Conservation (phyloP, 2,113 vertebrate genomes). For the Athene noctua region DNA sequence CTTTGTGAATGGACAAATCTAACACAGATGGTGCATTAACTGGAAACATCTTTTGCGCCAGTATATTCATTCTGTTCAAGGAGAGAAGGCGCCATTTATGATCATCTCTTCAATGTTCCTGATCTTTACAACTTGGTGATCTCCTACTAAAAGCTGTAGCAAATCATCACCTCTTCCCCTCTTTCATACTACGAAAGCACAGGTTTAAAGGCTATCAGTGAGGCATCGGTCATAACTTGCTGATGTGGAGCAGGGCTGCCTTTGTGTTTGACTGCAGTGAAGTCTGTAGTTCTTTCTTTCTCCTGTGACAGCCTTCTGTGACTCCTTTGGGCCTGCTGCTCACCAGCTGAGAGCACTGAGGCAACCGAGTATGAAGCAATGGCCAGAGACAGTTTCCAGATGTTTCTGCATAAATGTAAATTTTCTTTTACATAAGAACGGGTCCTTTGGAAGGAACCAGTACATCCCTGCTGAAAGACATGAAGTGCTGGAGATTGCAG, state of each 20-base stretch:
- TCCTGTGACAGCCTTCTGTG: neutral
- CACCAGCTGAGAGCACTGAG: neutral
- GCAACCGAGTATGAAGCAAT: neutral
- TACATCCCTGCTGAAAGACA: neutral
- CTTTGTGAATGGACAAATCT: slow-evolving; percentile 65
- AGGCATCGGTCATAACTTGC: neutral
- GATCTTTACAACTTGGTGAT: neutral
- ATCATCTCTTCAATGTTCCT: neutral
- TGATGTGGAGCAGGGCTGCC: neutral
- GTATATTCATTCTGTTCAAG: neutral
- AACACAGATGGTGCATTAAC: slow-evolving; percentile 51
- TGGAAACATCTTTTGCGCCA: slow-evolving; percentile 50
- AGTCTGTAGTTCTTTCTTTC: neutral
- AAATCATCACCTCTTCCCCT: neutral
- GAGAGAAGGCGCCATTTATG: neutral
- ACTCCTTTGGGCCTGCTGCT: neutral
- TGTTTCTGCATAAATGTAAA: neutral
- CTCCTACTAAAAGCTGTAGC: neutral
- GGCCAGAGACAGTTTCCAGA: neutral
- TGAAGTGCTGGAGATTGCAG: neutral
- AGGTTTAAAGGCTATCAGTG: neutral
- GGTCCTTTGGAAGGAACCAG: neutral
- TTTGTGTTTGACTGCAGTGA: neutral
- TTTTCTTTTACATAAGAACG: neutral
- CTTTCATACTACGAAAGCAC: neutral